phyloP scores from a whole-genome alignment of 2,113 vertebrate genomes.

The Equus przewalskii region DNA sequence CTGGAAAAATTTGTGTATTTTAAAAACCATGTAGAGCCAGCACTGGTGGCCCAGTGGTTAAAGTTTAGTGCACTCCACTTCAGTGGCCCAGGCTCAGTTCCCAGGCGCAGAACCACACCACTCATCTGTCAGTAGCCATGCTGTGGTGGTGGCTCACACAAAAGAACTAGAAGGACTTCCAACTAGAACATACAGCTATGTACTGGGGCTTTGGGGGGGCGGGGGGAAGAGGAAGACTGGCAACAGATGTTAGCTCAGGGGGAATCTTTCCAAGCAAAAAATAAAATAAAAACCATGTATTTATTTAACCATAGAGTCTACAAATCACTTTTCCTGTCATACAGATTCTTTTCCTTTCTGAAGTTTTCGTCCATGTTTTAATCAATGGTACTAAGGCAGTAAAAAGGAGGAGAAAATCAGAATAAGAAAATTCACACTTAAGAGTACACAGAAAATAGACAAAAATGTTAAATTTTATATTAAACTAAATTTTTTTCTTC shows the following conservation, averaged over 20 bases:
- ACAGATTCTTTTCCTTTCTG: background rate
- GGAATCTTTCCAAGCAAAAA: too few species aligned
- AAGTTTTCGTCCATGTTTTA: background rate
- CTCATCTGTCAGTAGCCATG: too few species aligned
- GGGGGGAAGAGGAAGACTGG: too few species aligned
- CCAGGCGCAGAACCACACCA: too few species aligned
- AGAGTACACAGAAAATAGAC: background rate
- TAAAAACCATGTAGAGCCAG: background rate
- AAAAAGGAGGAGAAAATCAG: constrained; percentile 9
- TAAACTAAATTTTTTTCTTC: constrained; percentile 3
- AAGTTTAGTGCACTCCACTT: too few species aligned
- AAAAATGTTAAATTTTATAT: constrained; percentile 22
- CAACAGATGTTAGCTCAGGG: too few species aligned
- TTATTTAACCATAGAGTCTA: constrained; percentile 6
- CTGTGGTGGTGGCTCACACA: too few species aligned
- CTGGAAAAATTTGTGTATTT: background rate
- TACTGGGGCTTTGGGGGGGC: too few species aligned
- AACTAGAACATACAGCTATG: too few species aligned
- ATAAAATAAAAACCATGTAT: background rate
- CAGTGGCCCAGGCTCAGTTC: too few species aligned
- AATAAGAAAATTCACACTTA: background rate
- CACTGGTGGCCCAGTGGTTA: too few species aligned
- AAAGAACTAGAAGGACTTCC: too few species aligned
- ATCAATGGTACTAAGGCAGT: background rate
- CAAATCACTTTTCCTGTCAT: background rate